A percentile compares a stretch with the other conserved stretches of the same genome.
Conservation (phyloP, 2,888 invertebrate species). For the Tricholauxania praeusta region DNA sequence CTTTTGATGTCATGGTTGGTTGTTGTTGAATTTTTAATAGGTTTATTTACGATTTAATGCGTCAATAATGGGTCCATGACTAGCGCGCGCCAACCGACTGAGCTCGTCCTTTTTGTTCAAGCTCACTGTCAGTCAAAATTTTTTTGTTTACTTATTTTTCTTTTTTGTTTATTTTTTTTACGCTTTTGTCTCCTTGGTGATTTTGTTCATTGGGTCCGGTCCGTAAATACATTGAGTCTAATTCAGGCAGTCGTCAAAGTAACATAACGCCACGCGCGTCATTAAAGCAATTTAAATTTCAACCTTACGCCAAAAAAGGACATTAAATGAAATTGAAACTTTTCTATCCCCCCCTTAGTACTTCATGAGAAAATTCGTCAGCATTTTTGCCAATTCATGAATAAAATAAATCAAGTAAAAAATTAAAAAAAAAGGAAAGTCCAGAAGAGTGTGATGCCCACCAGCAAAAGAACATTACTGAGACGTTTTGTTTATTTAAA, state of each 20-base stretch:
- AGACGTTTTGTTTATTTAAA: background rate
- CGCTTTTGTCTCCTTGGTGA: background rate
- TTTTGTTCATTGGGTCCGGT: background rate
- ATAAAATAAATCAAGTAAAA: constrained; percentile 18
- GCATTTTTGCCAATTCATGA: background rate
- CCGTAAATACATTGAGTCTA: background rate
- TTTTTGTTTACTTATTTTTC: no score
- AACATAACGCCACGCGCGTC: background rate
- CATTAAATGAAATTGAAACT: constrained; percentile 9
- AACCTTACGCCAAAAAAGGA: constrained; percentile 12
- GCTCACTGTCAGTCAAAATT: no score
- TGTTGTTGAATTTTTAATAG: constrained; percentile 12
- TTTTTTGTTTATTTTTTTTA: no score
- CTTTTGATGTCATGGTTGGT: no score
- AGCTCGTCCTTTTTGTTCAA: background rate
- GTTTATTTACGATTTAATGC: constrained; percentile 34
- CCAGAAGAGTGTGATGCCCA: background rate
- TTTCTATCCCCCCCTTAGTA: background rate
- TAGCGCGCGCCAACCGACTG: background rate
- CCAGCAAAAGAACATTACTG: background rate
- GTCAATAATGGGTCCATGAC: constrained; percentile 24
- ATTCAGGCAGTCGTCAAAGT: background rate
- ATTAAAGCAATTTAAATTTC: constrained; percentile 11
- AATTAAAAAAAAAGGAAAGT: background rate
- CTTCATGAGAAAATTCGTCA: constrained; percentile 5